These are phyloP conservation scores for Eilema griseolum DNA, from an alignment of 2,888 invertebrate genomes.

Conservation along the genomic window DNA sequence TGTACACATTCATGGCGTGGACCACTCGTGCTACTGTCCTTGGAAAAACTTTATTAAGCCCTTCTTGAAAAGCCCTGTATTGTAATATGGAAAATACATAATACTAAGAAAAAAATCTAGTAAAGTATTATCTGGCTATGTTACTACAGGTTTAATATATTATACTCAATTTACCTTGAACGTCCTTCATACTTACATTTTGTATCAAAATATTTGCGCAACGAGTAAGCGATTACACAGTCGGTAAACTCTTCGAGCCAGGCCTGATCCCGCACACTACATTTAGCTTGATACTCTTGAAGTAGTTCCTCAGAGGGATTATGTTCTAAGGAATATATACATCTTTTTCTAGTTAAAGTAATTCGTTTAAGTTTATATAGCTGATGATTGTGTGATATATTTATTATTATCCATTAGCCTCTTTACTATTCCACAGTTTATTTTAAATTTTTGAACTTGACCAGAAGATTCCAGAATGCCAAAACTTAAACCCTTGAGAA, in stretches of 20 bases:
- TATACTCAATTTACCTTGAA: not conserved
- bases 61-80: too few species aligned
- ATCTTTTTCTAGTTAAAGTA: conserved; percentile 1
- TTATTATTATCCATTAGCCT: not conserved
- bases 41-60: too few species aligned
- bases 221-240: conserved; percentile 46
- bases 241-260: conserved; percentile 43
- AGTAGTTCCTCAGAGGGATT: conserved; percentile 40
- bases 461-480: too few species aligned
- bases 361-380: not conserved
- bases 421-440: too few species aligned
- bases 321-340: conserved; percentile 27
- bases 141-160: conserved; percentile 3
- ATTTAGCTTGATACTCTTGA: conserved; percentile 51
- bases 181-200: not conserved
- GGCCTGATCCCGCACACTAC: conserved; percentile 42
- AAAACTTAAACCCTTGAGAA: too few species aligned
- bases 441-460: too few species aligned
- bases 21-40: too few species aligned
- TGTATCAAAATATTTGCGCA: conserved; percentile 43
- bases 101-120: too few species aligned
- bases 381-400: not conserved
- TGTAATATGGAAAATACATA: too few species aligned
- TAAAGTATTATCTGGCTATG: too few species aligned
- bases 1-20: too few species aligned